These are phyloP conservation scores for Grammomys surdaster DNA, from an alignment of 2,113 vertebrate species.

Conservation along the genomic window DNA sequence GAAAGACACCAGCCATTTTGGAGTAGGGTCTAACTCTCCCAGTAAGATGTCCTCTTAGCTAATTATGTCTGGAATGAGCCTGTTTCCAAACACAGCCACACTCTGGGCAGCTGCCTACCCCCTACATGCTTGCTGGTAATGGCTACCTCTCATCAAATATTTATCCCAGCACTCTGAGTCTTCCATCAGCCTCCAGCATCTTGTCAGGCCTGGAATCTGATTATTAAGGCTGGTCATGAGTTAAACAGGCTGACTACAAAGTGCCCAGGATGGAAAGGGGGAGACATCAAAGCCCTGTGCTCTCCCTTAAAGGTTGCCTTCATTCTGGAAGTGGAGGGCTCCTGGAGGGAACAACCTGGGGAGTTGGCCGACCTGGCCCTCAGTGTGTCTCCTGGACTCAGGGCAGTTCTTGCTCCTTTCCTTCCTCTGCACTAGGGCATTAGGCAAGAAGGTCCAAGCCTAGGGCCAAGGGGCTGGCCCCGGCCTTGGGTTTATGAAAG, in stretches of 20 bases:
- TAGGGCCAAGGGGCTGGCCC: not conserved
- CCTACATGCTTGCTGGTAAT: not conserved
- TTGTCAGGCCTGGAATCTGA: slow-evolving; percentile 55
- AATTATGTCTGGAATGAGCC: not conserved
- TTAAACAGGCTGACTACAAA: slow-evolving; percentile 73
- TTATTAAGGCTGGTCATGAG: slow-evolving; percentile 76
- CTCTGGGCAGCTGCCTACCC: not conserved
- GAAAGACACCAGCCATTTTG: not conserved
- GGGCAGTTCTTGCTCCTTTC: not conserved
- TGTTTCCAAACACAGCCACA: not conserved
- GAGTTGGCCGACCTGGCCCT: not conserved
- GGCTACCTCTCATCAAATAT: slow-evolving; percentile 83
- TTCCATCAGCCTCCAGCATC: slow-evolving; percentile 61
- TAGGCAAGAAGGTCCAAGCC: not conserved
- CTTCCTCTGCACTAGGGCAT: not conserved
- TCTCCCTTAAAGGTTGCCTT: slow-evolving; percentile 67
- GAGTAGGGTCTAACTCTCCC: not conserved
- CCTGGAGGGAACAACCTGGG: slow-evolving; percentile 2
- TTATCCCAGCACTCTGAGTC: slow-evolving; percentile 67
- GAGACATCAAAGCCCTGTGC: slow-evolving; percentile 67
- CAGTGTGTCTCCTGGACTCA: not conserved
- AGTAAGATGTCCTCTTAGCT: not conserved
- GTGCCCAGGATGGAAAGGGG: slow-evolving; percentile 42
- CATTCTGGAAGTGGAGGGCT: slow-evolving; percentile 37
- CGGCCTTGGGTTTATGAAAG: not conserved